Base-by-base conservation (phyloP, 1,140 invertebrate species). In the Melipona quadrifasciata region DNA sequence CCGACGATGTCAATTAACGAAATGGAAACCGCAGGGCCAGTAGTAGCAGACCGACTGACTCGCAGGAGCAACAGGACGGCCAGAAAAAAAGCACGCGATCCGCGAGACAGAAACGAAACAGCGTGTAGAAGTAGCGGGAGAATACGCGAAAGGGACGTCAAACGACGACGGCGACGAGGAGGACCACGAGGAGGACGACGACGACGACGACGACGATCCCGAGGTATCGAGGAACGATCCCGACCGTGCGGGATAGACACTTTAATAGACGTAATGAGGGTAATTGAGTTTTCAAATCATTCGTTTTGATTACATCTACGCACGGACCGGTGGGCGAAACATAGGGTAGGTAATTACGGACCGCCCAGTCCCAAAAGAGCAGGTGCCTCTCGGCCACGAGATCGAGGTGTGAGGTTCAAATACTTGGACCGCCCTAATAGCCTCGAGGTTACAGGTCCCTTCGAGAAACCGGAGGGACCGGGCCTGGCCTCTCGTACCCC, bases 271-370 rank as follows among this genome's bases (percentile, higher is more conserved):
- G 93, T 94, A 93, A 93, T 94, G 89, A 93, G 90, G 92, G 93
- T 94, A 94, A 94, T 94, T 93, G 91, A 94, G 93, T 94, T 94
- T 94, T 94, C 93, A 93, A 93, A 94, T 94, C 91, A 92, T 93
- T 93, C 93, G 92, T 93, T 94, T 93, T 93, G 93, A 94, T 94
- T 94, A 93, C 92, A 94, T 94, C 92, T 92, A 92, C 90, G 86
- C 87, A 87, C 87, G 88, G 90, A 86, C 90, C 90, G 89, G 87
- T 90, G 92, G 90, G 87, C 89, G 90, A 92, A 92, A 90, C 91
- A 92, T 92, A 92, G 92, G 89, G 90, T 90, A 90, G 91, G 91
- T 92, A 94, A 94, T 94, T 94, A 94, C 91, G 93, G 93, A 93
- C 93, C 93, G 93, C 93, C 92, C 93, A 93, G 92, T 94, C 90